Evolutionary conservation across 30 jellyfish, hydroid and myxozoan genomes (phyloP).

Genomic region (Mastigias papua): DNA sequence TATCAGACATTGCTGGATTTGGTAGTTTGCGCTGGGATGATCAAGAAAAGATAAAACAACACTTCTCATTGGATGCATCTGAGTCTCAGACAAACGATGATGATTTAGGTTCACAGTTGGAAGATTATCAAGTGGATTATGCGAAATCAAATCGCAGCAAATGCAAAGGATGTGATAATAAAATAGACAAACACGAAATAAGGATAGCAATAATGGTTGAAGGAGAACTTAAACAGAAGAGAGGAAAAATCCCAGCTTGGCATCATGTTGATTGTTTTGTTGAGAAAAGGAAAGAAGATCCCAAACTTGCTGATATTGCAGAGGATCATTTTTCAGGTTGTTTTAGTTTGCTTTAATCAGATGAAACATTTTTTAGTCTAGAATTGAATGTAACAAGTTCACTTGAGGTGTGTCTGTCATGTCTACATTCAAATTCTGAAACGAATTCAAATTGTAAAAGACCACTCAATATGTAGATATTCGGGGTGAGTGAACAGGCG

Average conservation of each 20-base stretch:
- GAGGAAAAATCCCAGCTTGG: conserved; percentile 88
- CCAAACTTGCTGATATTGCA: conserved; percentile 26
- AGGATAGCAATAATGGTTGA: conserved; percentile 82
- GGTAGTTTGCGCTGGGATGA: conserved; percentile 93
- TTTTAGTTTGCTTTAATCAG: no score
- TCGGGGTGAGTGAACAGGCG: no score
- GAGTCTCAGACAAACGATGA: conserved; percentile 24
- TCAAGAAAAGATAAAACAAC: conserved; percentile 66
- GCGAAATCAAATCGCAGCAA: conserved; percentile 91
- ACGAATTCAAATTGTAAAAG: no score
- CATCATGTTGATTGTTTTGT: conserved; percentile 89
- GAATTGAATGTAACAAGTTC: no score
- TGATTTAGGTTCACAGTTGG: conserved; percentile 33
- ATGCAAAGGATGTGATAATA: conserved; percentile 87
- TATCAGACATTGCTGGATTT: conserved; percentile 72
- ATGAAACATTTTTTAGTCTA: no score
- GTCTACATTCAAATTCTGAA: no score
- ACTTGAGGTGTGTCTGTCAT: no score
- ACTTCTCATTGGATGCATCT: conserved; percentile 39
- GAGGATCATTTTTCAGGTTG: conserved; percentile 74
- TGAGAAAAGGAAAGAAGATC: conserved; percentile 57
- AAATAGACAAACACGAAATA: conserved; percentile 70
- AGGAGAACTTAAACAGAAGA: conserved; percentile 61
- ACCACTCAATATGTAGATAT: no score
- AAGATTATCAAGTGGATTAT: conserved; percentile 71